Evolutionary conservation across 2,113 vertebrate genomes (phyloP).

Genomic region (Anarrhichthys ocellatus): DNA sequence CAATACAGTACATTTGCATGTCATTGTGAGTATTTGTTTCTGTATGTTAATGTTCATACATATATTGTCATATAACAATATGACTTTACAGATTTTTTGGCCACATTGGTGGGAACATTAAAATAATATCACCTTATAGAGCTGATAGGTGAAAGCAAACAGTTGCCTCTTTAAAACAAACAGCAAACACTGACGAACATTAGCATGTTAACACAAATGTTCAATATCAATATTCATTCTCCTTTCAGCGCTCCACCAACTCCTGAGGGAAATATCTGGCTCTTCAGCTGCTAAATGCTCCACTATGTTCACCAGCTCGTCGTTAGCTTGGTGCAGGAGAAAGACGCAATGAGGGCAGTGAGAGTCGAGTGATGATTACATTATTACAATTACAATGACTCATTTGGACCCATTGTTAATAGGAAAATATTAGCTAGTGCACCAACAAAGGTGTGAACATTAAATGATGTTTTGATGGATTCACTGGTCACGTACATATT

Average conservation of each 20-base stretch:
- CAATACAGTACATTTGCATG: neutral
- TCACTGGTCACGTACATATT: no score
- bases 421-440: neutral
- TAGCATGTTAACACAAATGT: neutral
- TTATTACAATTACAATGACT: neutral
- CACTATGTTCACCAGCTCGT: neutral
- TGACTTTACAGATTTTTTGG: neutral
- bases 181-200: neutral
- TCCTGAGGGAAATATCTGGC: neutral
- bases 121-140: neutral
- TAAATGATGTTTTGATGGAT: neutral
- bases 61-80: neutral
- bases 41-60: neutral
- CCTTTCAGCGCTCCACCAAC: neutral
- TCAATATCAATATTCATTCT: neutral
- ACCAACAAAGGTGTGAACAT: neutral
- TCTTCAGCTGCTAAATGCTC: neutral
- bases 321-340: neutral
- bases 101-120: neutral
- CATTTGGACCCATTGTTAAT: neutral
- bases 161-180: neutral
- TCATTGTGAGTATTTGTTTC: neutral
- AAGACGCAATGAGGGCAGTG: neutral
- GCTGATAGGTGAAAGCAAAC: neutral
- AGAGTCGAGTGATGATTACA: neutral